Percentiles rank a stretch among this genome's conserved stretches.
phyloP scores from a whole-genome alignment of 2,113 vertebrate species.

The Pyrgilauda ruficollis region DNA sequence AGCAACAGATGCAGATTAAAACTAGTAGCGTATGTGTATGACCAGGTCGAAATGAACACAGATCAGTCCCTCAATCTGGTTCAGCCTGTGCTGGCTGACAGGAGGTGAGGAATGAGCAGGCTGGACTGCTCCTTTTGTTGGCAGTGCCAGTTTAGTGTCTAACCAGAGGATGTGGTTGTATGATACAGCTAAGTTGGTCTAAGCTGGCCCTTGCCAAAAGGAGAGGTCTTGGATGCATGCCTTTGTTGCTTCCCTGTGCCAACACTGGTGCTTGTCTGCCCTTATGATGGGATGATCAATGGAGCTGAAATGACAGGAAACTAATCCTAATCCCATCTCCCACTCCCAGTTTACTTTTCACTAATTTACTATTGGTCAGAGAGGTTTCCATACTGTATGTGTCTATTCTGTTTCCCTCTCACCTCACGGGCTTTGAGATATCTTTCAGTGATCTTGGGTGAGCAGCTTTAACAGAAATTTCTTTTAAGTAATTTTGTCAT shows the following conservation, averaged over 20 bases:
- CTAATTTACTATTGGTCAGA: neutral
- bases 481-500: neutral
- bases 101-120: neutral
- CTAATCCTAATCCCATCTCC: neutral
- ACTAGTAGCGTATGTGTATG: neutral
- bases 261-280: neutral
- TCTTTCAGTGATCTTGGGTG: neutral
- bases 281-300: neutral
- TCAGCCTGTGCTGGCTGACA: neutral
- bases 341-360: neutral
- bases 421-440: neutral
- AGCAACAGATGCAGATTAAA: neutral
- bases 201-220: neutral
- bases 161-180: conserved; percentile 14
- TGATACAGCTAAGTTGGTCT: neutral
- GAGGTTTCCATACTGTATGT: neutral
- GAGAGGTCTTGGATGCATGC: neutral
- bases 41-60: neutral
- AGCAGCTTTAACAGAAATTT: neutral
- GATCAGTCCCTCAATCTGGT: neutral
- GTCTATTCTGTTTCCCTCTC: neutral
- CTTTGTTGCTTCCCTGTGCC: neutral
- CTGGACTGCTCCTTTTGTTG: neutral
- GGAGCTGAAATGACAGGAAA: neutral
- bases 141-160: neutral